Evolutionary conservation across 2,797 vertebrate species (phyloP).

Genomic region (Phoebastria nigripes): DNA sequence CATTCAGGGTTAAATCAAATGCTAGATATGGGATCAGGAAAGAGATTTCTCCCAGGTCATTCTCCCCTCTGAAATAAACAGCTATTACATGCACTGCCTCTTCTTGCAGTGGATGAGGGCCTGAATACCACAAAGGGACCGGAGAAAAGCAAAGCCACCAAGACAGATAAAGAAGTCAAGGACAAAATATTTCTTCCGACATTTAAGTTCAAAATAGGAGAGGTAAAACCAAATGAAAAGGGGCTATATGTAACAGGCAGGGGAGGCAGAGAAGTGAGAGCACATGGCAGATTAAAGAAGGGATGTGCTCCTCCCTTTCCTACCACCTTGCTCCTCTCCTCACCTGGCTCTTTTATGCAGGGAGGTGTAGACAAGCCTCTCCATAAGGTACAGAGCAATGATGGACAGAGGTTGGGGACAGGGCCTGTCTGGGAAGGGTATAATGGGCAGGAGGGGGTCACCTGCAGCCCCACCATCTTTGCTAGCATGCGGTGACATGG

Average conservation of each 20-base stretch:
- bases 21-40: not conserved
- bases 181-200: not conserved
- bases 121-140: not conserved
- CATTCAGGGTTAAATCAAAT: not conserved
- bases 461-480: not conserved
- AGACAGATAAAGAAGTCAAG: not conserved
- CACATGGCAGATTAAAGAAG: not conserved
- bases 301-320: rapidly evolving
- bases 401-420: not conserved
- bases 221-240: not conserved
- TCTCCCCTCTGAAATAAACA: not conserved
- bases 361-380: not conserved
- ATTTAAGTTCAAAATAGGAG: not conserved
- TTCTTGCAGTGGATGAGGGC: not conserved
- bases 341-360: not conserved
- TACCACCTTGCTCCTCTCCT: not conserved
- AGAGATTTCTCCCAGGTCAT: not conserved
- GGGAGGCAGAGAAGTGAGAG: not conserved
- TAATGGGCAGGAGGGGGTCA: not conserved
- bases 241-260: not conserved
- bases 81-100: not conserved
- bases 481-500: rapidly evolving
- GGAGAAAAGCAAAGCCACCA: not conserved
- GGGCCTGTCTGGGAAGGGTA: not conserved
- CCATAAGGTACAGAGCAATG: not conserved